Conservation (phyloP, 2,888 invertebrate genomes). For the Eurois occulta region DNA sequence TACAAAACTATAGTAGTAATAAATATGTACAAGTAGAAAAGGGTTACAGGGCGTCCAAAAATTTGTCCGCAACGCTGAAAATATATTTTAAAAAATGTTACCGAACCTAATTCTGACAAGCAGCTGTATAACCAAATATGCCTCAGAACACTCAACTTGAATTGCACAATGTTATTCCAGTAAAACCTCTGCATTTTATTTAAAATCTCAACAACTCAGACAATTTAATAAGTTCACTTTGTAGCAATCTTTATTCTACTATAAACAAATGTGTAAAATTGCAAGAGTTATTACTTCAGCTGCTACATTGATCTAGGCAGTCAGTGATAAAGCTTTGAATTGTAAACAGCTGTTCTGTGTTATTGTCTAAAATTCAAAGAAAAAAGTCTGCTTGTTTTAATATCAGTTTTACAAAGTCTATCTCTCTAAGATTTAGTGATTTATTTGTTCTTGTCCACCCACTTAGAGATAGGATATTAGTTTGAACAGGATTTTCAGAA, state of each 20-base stretch:
- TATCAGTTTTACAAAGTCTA: not conserved
- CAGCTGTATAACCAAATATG: not conserved
- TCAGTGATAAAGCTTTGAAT: slow-evolving; percentile 18
- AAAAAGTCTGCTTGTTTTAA: not conserved
- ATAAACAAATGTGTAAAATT: slow-evolving; percentile 22
- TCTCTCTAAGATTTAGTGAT: not conserved
- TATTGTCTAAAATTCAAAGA: slow-evolving; percentile 13
- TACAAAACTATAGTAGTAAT: too few species aligned
- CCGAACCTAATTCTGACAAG: not conserved
- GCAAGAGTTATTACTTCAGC: slow-evolving; percentile 33
- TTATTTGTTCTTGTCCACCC: not conserved
- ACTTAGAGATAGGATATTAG: not conserved
- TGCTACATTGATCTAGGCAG: slow-evolving; percentile 6
- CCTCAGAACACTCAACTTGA: not conserved
- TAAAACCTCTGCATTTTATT: not conserved
- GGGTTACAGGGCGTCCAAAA: too few species aligned
- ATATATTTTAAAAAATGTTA: too few species aligned
- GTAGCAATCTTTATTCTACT: not conserved
- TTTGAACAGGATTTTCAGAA: not conserved
- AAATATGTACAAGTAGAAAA: too few species aligned
- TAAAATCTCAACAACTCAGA: not conserved
- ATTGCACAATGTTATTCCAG: too few species aligned
- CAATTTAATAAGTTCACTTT: not conserved
- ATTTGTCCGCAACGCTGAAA: too few species aligned
- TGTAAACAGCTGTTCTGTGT: slow-evolving; percentile 31